Percentiles rank a stretch among this genome's conserved stretches.
phyloP scores from a whole-genome alignment of 2,888 invertebrate species.

The Schrankia costaestrigalis region DNA sequence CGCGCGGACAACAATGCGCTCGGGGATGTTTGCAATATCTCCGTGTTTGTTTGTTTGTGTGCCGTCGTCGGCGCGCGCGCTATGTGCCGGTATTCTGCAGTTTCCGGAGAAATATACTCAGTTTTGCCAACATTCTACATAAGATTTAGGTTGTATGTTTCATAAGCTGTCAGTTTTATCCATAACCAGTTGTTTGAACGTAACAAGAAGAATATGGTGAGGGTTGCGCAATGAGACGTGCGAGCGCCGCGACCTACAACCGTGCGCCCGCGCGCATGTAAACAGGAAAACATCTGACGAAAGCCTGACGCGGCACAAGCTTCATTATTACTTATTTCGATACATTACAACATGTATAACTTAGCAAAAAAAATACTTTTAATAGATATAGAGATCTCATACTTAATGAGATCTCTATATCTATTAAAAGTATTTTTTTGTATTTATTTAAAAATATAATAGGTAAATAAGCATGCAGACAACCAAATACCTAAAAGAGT shows the following conservation, averaged over 20 bases:
- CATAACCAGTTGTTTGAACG: slow-evolving; percentile 34
- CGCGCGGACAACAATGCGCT: slow-evolving; percentile 37
- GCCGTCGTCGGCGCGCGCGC: slow-evolving; percentile 42
- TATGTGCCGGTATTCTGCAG: slow-evolving; percentile 51
- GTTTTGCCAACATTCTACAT: slow-evolving; percentile 15
- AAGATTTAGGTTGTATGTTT: slow-evolving; percentile 8
- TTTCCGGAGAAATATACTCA: slow-evolving; percentile 42
- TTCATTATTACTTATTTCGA: slow-evolving; percentile 29
- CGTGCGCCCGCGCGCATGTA: slow-evolving; percentile 33
- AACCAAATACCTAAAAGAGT: too few species aligned
- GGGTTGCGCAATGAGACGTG: slow-evolving; percentile 36
- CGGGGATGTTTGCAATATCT: slow-evolving; percentile 38
- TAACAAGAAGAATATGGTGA: slow-evolving; percentile 27
- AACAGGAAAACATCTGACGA: slow-evolving; percentile 42
- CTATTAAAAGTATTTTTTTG: too few species aligned
- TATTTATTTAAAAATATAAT: too few species aligned
- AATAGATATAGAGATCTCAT: background rate
- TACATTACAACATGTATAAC: slow-evolving; percentile 9
- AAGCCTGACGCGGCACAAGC: slow-evolving; percentile 22
- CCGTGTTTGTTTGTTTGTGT: slow-evolving; percentile 46
- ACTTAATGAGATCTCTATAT: background rate
- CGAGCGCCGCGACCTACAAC: slow-evolving; percentile 31
- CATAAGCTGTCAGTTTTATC: slow-evolving; percentile 12
- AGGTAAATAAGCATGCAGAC: too few species aligned
- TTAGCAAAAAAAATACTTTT: slow-evolving; percentile 3